Base-by-base conservation (phyloP, 2,888 invertebrate genomes). In the Colletes collaris region DNA sequence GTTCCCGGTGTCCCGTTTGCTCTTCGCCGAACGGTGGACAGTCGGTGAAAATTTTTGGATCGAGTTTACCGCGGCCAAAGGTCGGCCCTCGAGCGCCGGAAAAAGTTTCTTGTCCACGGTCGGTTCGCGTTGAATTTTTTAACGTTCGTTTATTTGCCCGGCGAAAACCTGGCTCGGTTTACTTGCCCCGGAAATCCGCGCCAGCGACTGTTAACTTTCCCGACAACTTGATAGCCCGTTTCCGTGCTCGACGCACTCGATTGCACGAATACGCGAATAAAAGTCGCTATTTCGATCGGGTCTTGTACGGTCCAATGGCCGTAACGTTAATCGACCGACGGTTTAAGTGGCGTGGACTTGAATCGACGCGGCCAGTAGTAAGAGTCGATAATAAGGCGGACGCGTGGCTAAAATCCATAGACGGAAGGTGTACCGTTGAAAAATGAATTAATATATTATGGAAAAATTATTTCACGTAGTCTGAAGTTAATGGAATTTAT, bases 111-210 rank as follows among this genome's bases (percentile, higher is more conserved):
- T 46, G 11, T 35, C 44, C 11, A 40, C 62, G 66, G 67, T 53
- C 11, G 62, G 53, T 19, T 52, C 58, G 46, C 62, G 58, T 62
- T 84, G 84, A 86, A 86, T 86, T 85, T 86, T 85, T 85, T 69
- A 85, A 79, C 82, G 74, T 71, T 79, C 66, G 80, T 58, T 70
- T 77, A 67, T 78, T 76, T 68, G 75, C 60, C 68, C 79, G 63
- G 70, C 60, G 81, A 79, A 81, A 81, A 73, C 71, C 75, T 68
- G 75, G 68, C 76, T 80, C 78, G 67, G 46, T 64, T 65, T 67
- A 40, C 75, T 58, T 55, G 75, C n/a, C 27, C 27, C 60, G 65
- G 70, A 62, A 62, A 53, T 68, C 58, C 40, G 49, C 19, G 53
- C 13, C 76, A 66, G 76, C 64, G 78, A 56, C 46, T 62, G 76